Conservation (phyloP, 2,797 vertebrate species). For the Poeciliopsis infans region DNA sequence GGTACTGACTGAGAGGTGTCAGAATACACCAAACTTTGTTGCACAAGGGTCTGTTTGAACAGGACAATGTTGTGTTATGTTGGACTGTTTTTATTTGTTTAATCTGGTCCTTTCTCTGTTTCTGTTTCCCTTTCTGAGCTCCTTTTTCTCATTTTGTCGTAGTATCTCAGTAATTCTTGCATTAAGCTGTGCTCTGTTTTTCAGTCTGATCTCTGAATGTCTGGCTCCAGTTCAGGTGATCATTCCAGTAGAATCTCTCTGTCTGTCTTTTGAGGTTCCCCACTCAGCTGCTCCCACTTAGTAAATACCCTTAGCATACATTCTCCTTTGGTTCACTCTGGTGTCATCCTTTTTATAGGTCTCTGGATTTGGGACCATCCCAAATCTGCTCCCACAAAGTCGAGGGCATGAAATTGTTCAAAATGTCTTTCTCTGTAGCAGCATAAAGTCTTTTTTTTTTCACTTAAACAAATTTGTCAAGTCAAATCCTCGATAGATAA, state of each 20-base stretch:
- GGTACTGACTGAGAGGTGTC: not conserved
- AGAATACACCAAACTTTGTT: not conserved
- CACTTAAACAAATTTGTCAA: not conserved
- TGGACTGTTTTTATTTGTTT: not conserved
- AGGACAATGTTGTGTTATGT: not conserved
- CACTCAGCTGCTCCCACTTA: not conserved
- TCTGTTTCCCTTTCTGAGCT: not conserved
- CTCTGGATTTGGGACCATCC: not conserved
- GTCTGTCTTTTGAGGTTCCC: not conserved
- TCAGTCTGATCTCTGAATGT: not conserved
- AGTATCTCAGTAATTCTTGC: not conserved
- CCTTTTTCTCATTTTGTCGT: not conserved
- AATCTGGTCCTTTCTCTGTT: not conserved
- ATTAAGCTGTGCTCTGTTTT: not conserved
- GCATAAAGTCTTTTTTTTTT: not conserved
- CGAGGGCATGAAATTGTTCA: not conserved
- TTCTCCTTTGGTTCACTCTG: not conserved
- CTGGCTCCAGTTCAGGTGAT: not conserved
- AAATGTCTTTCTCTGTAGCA: not conserved
- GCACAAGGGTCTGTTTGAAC: not conserved
- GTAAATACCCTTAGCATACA: not conserved
- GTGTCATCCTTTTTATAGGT: not conserved
- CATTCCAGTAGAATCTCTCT: not conserved
- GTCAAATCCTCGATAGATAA: not conserved
- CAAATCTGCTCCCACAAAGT: not conserved